Evolutionary conservation across 2,797 vertebrate species (phyloP), one percentile per base, ranked within the genome.

Genomic region (Sciurus vulgaris): DNA sequence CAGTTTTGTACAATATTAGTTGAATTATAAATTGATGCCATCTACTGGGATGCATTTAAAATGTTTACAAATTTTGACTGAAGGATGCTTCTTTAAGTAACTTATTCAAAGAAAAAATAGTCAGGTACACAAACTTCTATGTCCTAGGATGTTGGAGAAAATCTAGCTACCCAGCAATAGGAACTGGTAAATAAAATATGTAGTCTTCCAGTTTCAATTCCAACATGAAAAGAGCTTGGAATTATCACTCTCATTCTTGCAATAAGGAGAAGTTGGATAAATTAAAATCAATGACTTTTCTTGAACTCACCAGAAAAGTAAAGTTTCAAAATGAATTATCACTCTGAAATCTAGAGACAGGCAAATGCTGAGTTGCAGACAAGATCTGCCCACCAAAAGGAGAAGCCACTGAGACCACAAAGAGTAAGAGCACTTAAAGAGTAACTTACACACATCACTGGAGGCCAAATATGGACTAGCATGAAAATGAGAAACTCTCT

Each of bases 241-340:
- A 76, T 35, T 51, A 3, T 70, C 79, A 54, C 17, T 49, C 2
- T 33, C 63, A 67, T 73, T 51, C 30, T 54, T 88, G 18, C 47
- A 79, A 44, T n/a, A n/a, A 79, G 26, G 41, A 26, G 38, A 89
- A 38, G 8, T 5, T 72, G n/a, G 18, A 54, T 3, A 74, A 86
- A 95, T 13, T 73, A n/a, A 94, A 85, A 83, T 26, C n/a, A 77
- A 61, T 83, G 35, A 20, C 28, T 59, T 78, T 59, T 77, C 54
- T 82, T 76, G 22, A 78, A 74, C 4, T 26, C 17, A 22, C 41
- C 4, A 14, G 41, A 72, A 26, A 59, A 56, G n/a, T 15, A 5
- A 86, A 22, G 49, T 70, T 47, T 26, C 30, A 10, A 20, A 82
- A 11, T 47, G 51, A 89, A 67, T 35, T 38, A 54, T 70, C 44